Percentiles rank a stretch among this genome's conserved stretches.
These are phyloP conservation scores for Heliocidaris tuberculata DNA, from an alignment of 35 echinoderm and acorn worm genomes.

Conservation along the genomic window DNA sequence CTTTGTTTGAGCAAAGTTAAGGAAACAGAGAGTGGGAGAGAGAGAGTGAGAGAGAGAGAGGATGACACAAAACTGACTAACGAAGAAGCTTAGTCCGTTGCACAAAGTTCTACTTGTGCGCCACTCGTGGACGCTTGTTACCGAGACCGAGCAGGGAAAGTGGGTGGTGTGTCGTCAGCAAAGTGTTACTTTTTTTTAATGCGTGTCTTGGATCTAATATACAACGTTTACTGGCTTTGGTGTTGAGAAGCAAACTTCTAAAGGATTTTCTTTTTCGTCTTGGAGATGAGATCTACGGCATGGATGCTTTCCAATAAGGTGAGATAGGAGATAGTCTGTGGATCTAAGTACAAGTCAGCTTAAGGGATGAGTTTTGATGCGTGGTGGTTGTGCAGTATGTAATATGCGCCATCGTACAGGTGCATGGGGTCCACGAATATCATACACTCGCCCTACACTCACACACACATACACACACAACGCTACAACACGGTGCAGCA, in stretches of 20 bases:
- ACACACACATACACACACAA: neutral
- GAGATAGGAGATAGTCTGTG: slow-evolving; percentile 6
- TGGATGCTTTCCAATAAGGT: slow-evolving; percentile 23
- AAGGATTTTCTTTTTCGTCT: neutral
- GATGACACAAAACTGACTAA: slow-evolving; percentile 21
- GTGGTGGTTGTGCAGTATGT: slow-evolving; percentile 11
- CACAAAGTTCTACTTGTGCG: slow-evolving; percentile 50
- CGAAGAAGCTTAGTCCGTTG: neutral
- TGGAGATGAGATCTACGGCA: neutral
- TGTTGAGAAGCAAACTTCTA: neutral
- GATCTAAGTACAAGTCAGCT: neutral
- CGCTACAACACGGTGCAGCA: neutral
- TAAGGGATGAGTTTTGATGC: slow-evolving; percentile 24
- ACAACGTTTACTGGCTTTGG: neutral
- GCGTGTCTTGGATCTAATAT: neutral
- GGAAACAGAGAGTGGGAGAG: slow-evolving; percentile 11
- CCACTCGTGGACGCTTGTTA: slow-evolving; percentile 17
- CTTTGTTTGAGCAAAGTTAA: slow-evolving; percentile 14
- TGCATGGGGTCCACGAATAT: slow-evolving; percentile 41
- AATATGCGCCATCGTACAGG: slow-evolving; percentile 39
- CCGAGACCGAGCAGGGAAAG: neutral
- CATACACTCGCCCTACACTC: slow-evolving; percentile 6
- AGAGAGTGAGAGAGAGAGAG: neutral
- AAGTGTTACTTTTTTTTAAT: slow-evolving; percentile 24
- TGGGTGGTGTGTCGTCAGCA: slow-evolving; percentile 7